Percentiles rank a stretch among this genome's conserved stretches.
These are phyloP conservation scores for Petrosia ficiformis DNA, from an alignment of 37 sponge, comb jelly and placozoan genomes.

Conservation along the genomic window DNA sequence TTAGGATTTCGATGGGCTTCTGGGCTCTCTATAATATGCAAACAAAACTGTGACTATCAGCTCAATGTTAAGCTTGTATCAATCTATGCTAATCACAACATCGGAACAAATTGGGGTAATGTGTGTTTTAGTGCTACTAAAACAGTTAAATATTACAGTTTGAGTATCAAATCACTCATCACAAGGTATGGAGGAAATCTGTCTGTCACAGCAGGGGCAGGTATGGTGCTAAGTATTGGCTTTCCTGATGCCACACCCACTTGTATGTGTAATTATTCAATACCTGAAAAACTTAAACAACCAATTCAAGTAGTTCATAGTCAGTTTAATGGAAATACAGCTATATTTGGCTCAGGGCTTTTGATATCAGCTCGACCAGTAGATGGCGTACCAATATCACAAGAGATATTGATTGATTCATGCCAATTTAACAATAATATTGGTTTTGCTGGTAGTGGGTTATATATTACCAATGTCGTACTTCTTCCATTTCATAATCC, in stretches of 20 bases:
- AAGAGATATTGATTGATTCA: slow-evolving; percentile 2
- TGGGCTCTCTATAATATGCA: not conserved
- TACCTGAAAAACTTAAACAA: not conserved
- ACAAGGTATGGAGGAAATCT: no score
- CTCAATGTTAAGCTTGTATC: not conserved
- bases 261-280: not conserved
- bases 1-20: not conserved
- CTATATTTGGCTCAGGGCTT: not conserved
- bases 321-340: not conserved
- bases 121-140: not conserved
- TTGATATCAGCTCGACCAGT: not conserved
- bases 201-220: no score
- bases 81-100: not conserved
- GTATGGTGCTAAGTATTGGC: no score
- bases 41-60: not conserved
- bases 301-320: not conserved
- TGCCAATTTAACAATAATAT: not conserved
- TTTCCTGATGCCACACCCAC: no score
- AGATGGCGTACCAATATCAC: not conserved
- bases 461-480: not conserved
- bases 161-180: no score
- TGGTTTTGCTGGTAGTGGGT: not conserved
- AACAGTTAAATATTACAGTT: not conserved
- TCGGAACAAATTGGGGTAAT: not conserved
- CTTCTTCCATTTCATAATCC: not conserved